Conservation (phyloP, 2,113 vertebrate species). For the Saiga tatarica region DNA sequence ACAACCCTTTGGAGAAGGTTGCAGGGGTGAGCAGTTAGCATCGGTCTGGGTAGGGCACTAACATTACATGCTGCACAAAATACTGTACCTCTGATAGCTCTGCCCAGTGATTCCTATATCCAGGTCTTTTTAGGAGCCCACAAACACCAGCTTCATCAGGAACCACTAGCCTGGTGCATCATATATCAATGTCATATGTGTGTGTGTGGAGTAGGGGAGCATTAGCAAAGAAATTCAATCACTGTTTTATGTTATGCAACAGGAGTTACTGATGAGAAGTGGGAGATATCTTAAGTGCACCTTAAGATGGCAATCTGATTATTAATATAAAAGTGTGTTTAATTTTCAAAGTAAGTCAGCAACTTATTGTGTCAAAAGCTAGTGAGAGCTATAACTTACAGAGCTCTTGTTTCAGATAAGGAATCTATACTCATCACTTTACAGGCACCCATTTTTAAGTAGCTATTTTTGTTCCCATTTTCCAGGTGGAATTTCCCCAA, state of each 20-base stretch:
- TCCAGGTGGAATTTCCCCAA: background rate
- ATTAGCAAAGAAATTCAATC: constrained; percentile 4
- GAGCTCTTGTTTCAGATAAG: background rate
- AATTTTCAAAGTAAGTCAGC: background rate
- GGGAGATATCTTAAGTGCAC: background rate
- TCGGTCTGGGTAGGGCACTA: background rate
- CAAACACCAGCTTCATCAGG: background rate
- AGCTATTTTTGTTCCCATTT: background rate
- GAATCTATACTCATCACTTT: background rate
- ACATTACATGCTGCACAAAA: background rate
- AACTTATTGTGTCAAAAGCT: constrained; percentile 14
- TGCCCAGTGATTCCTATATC: background rate
- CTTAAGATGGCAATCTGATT: background rate
- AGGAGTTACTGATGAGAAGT: background rate
- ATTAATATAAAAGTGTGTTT: background rate
- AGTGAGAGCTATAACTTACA: background rate
- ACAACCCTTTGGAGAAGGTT: background rate
- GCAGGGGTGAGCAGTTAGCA: background rate
- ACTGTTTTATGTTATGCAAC: background rate
- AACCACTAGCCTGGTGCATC: background rate
- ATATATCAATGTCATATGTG: background rate
- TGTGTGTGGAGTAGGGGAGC: background rate
- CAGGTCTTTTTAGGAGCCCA: background rate
- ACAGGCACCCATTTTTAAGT: background rate
- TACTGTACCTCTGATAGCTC: background rate